A percentile compares a stretch with the other conserved stretches of the same genome.
These are phyloP conservation scores for Hippocampus barbouri DNA, from an alignment of 2,113 vertebrate species.

Conservation along the genomic window DNA sequence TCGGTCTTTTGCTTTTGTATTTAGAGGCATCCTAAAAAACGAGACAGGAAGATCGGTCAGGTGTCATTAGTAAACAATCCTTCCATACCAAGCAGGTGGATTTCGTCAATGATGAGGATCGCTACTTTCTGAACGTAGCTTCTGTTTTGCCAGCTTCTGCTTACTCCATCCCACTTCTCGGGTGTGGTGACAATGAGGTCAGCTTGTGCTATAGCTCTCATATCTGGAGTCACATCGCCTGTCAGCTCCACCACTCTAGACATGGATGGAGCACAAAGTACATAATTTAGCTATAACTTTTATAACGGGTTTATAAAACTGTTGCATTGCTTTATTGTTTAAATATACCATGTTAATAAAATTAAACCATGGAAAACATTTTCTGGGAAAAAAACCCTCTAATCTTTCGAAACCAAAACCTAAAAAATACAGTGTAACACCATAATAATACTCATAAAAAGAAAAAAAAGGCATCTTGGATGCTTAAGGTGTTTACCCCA, in stretches of 20 bases:
- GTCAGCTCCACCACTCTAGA: conserved; percentile 92
- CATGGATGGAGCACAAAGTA: background rate
- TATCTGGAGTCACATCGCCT: conserved; percentile 94
- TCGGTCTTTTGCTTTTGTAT: too few relatives aligned
- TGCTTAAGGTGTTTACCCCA: background rate
- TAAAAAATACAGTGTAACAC: too few relatives aligned
- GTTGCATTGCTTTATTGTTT: background rate
- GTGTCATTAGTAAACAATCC: background rate
- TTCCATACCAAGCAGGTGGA: conserved; percentile 86
- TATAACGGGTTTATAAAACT: background rate
- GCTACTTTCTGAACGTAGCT: conserved; percentile 95
- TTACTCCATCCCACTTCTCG: conserved; percentile 97
- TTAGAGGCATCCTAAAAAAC: background rate
- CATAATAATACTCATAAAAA: background rate
- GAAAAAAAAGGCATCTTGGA: background rate
- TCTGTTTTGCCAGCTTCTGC: conserved; percentile 97
- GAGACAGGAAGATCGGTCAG: background rate
- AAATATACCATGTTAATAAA: background rate
- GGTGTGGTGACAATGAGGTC: conserved; percentile 98
- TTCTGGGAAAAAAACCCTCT: background rate
- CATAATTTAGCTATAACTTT: background rate
- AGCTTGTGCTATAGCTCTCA: conserved; percentile 89
- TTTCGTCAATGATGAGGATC: conserved; percentile 98
- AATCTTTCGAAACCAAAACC: background rate
- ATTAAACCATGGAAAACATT: background rate